These are phyloP conservation scores for Furcifer pardalis DNA, from an alignment of 2,797 vertebrate genomes.

Conservation along the genomic window DNA sequence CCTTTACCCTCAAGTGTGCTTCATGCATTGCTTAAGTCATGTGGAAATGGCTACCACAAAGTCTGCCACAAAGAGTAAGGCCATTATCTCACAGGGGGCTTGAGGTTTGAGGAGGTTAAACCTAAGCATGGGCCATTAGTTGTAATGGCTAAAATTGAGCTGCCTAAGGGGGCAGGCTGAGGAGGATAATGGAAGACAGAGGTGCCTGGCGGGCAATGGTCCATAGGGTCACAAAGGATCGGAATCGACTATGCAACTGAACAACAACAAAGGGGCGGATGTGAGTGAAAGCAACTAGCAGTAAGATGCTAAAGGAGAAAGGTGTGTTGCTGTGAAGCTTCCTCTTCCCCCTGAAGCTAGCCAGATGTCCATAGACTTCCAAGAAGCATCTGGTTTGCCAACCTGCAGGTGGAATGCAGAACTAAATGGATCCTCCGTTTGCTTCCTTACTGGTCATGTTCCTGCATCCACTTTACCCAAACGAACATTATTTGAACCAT, in stretches of 20 bases:
- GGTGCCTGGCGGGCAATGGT: no score
- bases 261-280: no score
- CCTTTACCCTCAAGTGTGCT: neutral
- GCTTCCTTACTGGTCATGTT: neutral
- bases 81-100: neutral
- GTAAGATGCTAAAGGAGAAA: no score
- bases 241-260: no score
- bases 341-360: no score
- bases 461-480: neutral
- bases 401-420: neutral
- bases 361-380: neutral
- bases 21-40: neutral
- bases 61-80: no score
- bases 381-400: neutral
- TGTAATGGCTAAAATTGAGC: neutral
- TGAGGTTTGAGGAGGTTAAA: neutral
- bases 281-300: no score
- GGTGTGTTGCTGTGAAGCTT: no score
- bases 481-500: neutral
- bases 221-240: no score
- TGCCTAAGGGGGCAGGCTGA: no score
- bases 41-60: neutral
- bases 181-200: no score
- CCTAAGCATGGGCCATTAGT: neutral
- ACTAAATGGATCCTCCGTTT: neutral